Base-by-base conservation (phyloP, 2,888 invertebrate species). In the Eulithis testata region DNA sequence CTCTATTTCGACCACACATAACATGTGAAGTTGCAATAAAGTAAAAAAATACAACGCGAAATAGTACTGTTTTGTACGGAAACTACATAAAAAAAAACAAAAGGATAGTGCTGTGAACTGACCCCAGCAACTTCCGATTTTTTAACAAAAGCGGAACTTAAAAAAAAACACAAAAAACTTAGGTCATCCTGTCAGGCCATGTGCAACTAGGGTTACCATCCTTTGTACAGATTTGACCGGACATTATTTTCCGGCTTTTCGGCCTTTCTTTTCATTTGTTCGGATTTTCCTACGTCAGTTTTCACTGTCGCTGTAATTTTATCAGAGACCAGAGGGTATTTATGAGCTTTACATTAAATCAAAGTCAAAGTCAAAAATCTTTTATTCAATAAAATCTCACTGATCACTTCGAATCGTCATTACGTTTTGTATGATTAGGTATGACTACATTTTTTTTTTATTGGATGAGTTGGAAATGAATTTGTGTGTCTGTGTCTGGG, bases 71-170 rank as follows among this genome's bases (percentile, higher is more conserved):
- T 47, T 12, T 44, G 11, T 11, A 12, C 9, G 21, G 21, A 27
- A 55, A 44, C n/a, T 31, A 2, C 0, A 50, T 3, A 40, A 58
- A 58, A 50, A 21, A 65, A 62, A 51, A 11, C 36, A 9, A 37
- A 40, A 53, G 55, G 52, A 63, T 49, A 43, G 37, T 47, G 12
- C n/a, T 21, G 58, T 61, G 62, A 61, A 57, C 57, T 61, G 50
- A 66, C 53, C 45, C 37, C 54, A n/a, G 36, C 58, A 53, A 43
- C 63, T 63, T 67, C 67, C 67, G 60, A 60, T 57, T 58, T 66
- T 67, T 67, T 52, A 57, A 11, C 37, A 14, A 51, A 67, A 63
- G 37, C 63, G 67, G 60, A 67, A 63, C 43, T 11, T 50, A 60
- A 60, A 67, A 49, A 67, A 49, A 63, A 60, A 53, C 11, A 44